A percentile compares a stretch with the other conserved stretches of the same genome.
Evolutionary conservation across 1,140 invertebrate species (phyloP).

Genomic region (Drosophila malerkotliana): DNA sequence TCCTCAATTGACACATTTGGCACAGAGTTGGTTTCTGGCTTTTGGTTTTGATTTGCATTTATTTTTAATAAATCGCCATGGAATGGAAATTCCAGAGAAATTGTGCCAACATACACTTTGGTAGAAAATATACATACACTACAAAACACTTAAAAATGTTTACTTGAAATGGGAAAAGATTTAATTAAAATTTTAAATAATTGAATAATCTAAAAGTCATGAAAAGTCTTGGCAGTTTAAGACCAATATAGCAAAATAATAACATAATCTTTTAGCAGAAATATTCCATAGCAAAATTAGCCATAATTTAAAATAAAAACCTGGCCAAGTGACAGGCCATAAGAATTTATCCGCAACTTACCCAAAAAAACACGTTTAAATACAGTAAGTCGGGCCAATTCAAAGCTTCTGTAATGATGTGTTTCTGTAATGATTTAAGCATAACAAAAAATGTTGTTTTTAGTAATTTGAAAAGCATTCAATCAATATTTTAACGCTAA

Average conservation of each 20-base stretch:
- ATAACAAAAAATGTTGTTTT: conserved; percentile 27
- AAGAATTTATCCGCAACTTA: conserved; percentile 34
- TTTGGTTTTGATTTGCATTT: conserved; percentile 37
- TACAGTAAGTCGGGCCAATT: conserved; percentile 7
- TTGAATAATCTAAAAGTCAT: no score
- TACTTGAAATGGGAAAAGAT: background rate
- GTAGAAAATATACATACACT: no score
- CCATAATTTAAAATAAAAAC: background rate
- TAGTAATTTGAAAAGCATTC: conserved; percentile 14
- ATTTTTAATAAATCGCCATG: conserved; percentile 34
- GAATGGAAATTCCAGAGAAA: conserved; percentile 3
- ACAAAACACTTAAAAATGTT: background rate
- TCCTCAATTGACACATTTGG: conserved; percentile 66
- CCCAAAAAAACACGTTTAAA: conserved; percentile 37
- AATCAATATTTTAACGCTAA: conserved; percentile 20
- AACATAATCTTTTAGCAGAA: background rate
- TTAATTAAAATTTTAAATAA: background rate
- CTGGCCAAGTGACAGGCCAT: background rate
- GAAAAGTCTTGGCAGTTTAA: background rate
- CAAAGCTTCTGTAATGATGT: conserved; percentile 10
- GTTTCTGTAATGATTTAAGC: conserved; percentile 48
- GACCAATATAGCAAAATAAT: no score
- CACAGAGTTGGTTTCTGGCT: conserved; percentile 31
- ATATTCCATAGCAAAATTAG: background rate
- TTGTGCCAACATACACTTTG: conserved; percentile 3